phyloP scores from a whole-genome alignment of 1,140 invertebrate species.

The Amyelois transitella region DNA sequence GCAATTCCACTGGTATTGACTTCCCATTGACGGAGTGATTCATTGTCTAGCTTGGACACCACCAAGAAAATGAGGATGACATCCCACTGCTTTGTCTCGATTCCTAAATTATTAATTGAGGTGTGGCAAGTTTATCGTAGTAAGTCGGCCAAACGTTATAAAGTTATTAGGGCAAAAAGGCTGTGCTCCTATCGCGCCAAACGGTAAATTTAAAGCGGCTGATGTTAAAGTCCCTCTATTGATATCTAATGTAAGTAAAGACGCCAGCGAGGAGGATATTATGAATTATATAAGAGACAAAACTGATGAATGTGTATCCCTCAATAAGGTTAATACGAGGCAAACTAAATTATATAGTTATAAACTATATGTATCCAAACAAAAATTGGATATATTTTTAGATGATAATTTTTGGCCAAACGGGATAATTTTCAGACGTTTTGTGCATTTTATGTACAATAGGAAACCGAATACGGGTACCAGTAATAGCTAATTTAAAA shows the following conservation, averaged over 20 bases:
- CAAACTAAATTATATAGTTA: constrained; percentile 6
- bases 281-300: not conserved
- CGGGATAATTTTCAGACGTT: constrained; percentile 13
- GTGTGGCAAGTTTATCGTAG: not conserved
- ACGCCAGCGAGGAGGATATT: not conserved
- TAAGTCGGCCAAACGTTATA: not conserved
- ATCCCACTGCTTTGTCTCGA: too few species aligned
- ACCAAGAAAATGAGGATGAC: too few species aligned
- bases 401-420: constrained; percentile 9
- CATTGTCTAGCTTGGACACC: too few species aligned
- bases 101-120: too few species aligned
- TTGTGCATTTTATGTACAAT: constrained; percentile 8
- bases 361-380: constrained; percentile 6
- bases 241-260: constrained; percentile 1
- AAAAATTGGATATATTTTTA: constrained; percentile 10
- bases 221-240: not conserved
- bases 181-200: not conserved
- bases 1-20: too few species aligned
- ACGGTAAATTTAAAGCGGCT: not conserved
- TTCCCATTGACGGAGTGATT: too few species aligned
- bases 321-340: not conserved
- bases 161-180: not conserved
- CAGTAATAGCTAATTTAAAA: not conserved
- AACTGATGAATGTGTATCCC: not conserved
- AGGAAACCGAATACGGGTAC: not conserved